phyloP scores from a whole-genome alignment of 1,140 invertebrate genomes.

The Philaenus spumarius region DNA sequence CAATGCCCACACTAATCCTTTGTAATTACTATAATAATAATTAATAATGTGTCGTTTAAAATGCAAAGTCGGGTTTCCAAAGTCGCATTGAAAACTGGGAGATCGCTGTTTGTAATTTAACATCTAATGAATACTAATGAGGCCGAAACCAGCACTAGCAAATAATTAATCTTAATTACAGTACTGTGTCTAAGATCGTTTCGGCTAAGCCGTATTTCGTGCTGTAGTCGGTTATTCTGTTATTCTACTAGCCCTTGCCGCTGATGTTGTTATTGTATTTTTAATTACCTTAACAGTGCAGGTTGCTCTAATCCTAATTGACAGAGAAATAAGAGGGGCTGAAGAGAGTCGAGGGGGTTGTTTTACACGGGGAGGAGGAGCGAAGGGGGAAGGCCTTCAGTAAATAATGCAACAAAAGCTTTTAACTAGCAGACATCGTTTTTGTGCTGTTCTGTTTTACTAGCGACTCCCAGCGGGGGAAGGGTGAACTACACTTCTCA shows the following conservation, averaged over 20 bases:
- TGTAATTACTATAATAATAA: too few species aligned
- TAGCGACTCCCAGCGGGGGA: too few species aligned
- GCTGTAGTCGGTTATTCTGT: neutral
- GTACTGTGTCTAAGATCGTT: neutral
- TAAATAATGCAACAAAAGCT: slow-evolving; percentile 21
- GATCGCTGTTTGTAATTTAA: neutral
- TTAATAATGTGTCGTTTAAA: neutral
- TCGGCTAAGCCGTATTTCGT: neutral
- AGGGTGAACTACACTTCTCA: too few species aligned
- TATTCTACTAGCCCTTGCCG: slow-evolving; percentile 5
- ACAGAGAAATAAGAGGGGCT: slow-evolving; percentile 7
- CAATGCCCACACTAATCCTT: too few species aligned
- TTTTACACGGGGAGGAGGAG: neutral
- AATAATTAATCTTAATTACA: too few species aligned
- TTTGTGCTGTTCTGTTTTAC: too few species aligned
- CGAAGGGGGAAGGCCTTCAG: slow-evolving; percentile 12
- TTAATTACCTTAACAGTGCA: slow-evolving; percentile 15
- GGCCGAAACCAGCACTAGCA: too few species aligned
- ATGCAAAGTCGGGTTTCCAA: neutral
- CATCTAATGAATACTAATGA: too few species aligned
- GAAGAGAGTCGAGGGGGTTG: neutral
- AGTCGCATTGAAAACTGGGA: slow-evolving; percentile 1
- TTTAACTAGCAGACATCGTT: slow-evolving; percentile 10
- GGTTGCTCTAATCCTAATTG: slow-evolving; percentile 15
- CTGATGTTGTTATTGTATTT: slow-evolving; percentile 18